These are phyloP conservation scores for Melanerpes formicivorus DNA, from an alignment of 2,113 vertebrate species.

Conservation along the genomic window DNA sequence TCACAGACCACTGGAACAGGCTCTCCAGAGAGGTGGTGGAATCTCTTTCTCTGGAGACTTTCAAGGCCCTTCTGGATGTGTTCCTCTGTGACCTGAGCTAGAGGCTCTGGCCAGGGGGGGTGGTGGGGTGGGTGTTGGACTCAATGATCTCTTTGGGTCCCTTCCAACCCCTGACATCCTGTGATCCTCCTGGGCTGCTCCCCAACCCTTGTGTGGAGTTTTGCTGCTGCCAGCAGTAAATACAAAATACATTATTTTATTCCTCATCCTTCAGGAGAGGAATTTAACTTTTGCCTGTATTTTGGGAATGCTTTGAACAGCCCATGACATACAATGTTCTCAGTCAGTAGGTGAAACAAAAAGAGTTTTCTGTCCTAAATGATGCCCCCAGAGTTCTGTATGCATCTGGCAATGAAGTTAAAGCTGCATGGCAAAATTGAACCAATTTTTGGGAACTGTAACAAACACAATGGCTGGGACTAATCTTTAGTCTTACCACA, in stretches of 20 bases:
- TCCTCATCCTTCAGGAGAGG: not conserved
- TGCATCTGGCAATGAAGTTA: not conserved
- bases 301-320: not conserved
- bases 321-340: not conserved
- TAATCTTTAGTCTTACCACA: not conserved
- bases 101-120: too few species aligned
- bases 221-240: not conserved
- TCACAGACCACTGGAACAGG: too few species aligned
- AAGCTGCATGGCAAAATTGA: not conserved
- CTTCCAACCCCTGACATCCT: too few species aligned
- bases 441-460: not conserved
- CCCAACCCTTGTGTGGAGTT: not conserved
- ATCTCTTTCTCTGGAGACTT: too few species aligned
- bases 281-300: not conserved
- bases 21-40: too few species aligned
- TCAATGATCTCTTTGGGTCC: too few species aligned
- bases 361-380: not conserved
- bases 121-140: too few species aligned
- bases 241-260: not conserved
- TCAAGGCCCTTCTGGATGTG: too few species aligned
- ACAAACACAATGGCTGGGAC: not conserved
- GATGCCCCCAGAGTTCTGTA: not conserved
- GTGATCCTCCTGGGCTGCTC: not conserved
- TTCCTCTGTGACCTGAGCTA: too few species aligned
- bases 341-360: not conserved